Percentiles rank a stretch among this genome's conserved stretches.
These are phyloP conservation scores for Cheilosia vernalis DNA, from an alignment of 2,888 invertebrate genomes.

Conservation along the genomic window DNA sequence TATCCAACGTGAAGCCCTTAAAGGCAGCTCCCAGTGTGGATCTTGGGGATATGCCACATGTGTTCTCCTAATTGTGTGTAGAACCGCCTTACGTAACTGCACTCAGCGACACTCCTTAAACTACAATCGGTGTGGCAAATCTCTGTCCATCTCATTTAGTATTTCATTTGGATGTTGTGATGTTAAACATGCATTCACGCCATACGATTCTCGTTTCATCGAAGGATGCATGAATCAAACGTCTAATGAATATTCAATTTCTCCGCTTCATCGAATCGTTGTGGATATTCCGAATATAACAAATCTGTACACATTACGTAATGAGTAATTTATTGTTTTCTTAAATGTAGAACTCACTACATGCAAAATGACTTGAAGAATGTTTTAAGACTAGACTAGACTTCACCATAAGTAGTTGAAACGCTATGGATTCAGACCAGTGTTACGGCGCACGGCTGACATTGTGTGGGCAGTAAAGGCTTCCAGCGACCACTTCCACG, in stretches of 20 bases:
- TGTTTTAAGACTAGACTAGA: slow-evolving; percentile 1
- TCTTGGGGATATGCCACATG: too few relatives aligned
- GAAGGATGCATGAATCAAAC: slow-evolving; percentile 29
- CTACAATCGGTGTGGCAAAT: not conserved
- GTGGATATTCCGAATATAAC: slow-evolving; percentile 18
- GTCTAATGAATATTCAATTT: slow-evolving; percentile 55
- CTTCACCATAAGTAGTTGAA: slow-evolving; percentile 10
- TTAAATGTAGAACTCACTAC: slow-evolving; percentile 1
- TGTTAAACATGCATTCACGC: not conserved
- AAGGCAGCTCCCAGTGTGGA: too few relatives aligned
- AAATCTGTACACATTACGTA: slow-evolving; percentile 28
- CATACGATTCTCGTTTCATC: not conserved
- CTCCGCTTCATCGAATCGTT: slow-evolving; percentile 16
- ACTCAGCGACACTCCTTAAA: not conserved
- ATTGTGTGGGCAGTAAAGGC: not conserved
- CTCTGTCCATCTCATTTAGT: not conserved
- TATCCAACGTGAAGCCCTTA: too few relatives aligned
- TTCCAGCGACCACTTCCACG: not conserved
- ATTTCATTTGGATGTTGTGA: not conserved
- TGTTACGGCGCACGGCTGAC: not conserved
- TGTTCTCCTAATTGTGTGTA: too few relatives aligned
- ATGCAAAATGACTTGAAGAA: slow-evolving; percentile 3
- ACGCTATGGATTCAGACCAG: slow-evolving; percentile 3
- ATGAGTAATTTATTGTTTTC: not conserved
- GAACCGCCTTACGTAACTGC: not conserved